These are phyloP conservation scores for Gisinianus flammeolus DNA, from an alignment of 2,888 invertebrate genomes.

Conservation along the genomic window DNA sequence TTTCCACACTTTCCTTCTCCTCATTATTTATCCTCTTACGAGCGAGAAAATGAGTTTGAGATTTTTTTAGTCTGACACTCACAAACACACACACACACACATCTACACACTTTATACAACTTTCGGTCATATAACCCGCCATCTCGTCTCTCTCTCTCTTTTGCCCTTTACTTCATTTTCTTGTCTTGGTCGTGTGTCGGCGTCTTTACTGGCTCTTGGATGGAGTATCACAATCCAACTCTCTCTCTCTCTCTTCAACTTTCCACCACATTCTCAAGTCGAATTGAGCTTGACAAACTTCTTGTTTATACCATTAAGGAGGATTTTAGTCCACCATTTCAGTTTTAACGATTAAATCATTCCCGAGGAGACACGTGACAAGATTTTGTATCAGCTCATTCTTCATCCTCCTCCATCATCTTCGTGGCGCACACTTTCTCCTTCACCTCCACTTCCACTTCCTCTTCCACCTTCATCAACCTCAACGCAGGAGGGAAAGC, in stretches of 20 bases:
- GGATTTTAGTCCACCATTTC: slow-evolving; percentile 22
- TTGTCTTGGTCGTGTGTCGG: background rate
- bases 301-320: slow-evolving; percentile 25
- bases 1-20: slow-evolving; percentile 12
- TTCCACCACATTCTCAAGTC: background rate
- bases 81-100: background rate
- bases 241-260: too few species aligned
- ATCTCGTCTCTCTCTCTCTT: background rate
- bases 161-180: background rate
- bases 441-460: background rate
- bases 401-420: background rate
- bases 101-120: background rate
- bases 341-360: slow-evolving; percentile 26
- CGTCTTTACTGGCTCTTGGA: background rate
- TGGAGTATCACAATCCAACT: too few species aligned
- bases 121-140: too few species aligned
- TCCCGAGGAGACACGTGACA: slow-evolving; percentile 2
- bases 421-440: too few species aligned
- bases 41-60: slow-evolving; percentile 10
- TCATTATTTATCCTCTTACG: slow-evolving; percentile 28
- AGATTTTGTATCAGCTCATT: background rate
- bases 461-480: too few species aligned
- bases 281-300: slow-evolving; percentile 14
- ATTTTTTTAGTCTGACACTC: background rate
- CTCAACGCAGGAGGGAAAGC: too few species aligned